A percentile compares a stretch with the other conserved stretches of the same genome.
These are phyloP conservation scores for Eilema sororculum DNA, from an alignment of 2,888 invertebrate species.

Conservation along the genomic window DNA sequence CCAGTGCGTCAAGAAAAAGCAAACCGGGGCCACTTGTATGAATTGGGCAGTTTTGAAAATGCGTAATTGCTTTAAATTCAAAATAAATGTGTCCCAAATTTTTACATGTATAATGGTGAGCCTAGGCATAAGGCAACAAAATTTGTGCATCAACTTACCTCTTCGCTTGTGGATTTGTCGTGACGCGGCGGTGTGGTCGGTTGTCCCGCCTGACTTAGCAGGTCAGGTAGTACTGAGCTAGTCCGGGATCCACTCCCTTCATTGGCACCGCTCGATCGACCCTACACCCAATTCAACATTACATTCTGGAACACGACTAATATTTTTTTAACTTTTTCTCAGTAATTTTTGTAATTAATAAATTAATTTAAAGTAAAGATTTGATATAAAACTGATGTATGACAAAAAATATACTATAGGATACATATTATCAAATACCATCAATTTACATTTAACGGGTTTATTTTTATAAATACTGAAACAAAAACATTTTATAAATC, in stretches of 20 bases:
- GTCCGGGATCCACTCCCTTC: constrained; percentile 92
- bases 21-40: constrained; percentile 35
- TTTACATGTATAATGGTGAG: constrained; percentile 22
- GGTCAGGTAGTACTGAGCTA: constrained; percentile 97
- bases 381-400: background rate
- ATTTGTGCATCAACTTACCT: constrained; percentile 89
- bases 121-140: constrained; percentile 36
- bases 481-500: constrained; percentile 28
- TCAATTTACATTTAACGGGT: background rate
- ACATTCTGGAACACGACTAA: constrained; percentile 24
- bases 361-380: background rate
- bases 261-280: constrained; percentile 79
- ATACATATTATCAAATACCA: background rate
- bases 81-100: constrained; percentile 15
- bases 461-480: constrained; percentile 5
- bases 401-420: background rate
- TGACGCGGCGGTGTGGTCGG: constrained; percentile 95
- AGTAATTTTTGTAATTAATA: background rate
- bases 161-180: constrained; percentile 97
- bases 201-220: constrained; percentile 95
- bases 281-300: constrained; percentile 61
- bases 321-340: background rate
- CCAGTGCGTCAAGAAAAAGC: constrained; percentile 40
- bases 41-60: constrained; percentile 16
- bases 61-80: constrained; percentile 16